Percentiles rank a stretch among this genome's conserved stretches.
Evolutionary conservation across 2,113 vertebrate species (phyloP).

Genomic region (Protomyctophum bolini): DNA sequence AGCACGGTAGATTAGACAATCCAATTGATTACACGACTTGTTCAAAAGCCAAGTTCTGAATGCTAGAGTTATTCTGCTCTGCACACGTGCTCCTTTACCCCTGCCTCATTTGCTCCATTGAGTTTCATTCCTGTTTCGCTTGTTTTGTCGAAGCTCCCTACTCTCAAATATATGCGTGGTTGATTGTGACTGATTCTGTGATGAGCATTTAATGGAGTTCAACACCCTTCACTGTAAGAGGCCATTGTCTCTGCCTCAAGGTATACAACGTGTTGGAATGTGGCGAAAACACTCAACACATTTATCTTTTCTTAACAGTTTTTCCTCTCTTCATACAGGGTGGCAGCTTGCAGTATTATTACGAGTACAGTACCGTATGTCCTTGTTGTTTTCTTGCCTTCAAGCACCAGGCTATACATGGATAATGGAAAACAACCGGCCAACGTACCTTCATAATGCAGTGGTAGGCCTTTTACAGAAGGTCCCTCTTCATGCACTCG

Average conservation of each 20-base stretch:
- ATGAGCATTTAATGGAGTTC: conserved; percentile 52
- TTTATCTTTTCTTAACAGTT: conserved; percentile 11
- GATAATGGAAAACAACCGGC: conserved; percentile 13
- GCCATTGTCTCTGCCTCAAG: conserved; percentile 33
- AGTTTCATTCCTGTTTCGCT: background rate
- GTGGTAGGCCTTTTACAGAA: no score
- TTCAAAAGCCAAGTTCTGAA: conserved; percentile 5
- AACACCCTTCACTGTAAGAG: conserved; percentile 28
- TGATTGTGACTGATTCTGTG: conserved; percentile 28
- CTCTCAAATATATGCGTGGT: conserved; percentile 50
- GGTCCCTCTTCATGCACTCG: no score
- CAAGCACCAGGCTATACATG: conserved; percentile 44
- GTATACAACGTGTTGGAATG: conserved; percentile 20
- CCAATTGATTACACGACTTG: conserved; percentile 21
- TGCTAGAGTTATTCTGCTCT: conserved; percentile 10
- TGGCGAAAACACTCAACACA: conserved; percentile 43
- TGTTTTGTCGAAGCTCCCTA: conserved; percentile 38
- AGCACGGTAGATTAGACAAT: conserved; percentile 37
- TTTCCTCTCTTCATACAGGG: conserved; percentile 13
- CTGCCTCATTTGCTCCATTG: conserved; percentile 41
- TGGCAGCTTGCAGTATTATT: conserved; percentile 41
- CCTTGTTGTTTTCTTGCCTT: conserved; percentile 57
- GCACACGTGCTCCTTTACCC: conserved; percentile 10
- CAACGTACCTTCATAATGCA: background rate
- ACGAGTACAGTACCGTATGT: background rate